Evolutionary conservation across 2,113 vertebrate species (phyloP).

Genomic region (Lophochroa leadbeateri): DNA sequence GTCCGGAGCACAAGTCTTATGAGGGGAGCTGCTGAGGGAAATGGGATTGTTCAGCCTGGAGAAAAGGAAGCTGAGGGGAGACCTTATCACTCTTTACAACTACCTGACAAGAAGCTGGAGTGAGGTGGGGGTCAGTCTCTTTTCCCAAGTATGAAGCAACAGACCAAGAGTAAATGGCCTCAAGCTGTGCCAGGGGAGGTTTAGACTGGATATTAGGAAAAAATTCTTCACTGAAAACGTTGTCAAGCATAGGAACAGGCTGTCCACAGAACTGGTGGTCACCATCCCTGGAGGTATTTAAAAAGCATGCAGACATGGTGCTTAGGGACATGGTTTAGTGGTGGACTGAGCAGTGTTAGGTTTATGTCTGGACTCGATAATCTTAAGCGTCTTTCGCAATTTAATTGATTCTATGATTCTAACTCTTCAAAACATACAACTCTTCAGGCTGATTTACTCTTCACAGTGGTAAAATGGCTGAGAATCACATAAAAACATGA

Average conservation of each 20-base stretch:
- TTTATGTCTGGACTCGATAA: accelerated
- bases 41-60: background rate
- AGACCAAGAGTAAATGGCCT: background rate
- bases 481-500: background rate
- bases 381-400: background rate
- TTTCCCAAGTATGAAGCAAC: accelerated
- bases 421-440: background rate
- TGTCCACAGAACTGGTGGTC: background rate
- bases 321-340: background rate
- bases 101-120: background rate
- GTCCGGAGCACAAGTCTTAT: background rate
- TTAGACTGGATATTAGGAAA: background rate
- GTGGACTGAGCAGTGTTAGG: background rate
- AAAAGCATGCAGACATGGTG: accelerated
- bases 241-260: background rate
- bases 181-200: background rate
- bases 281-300: background rate
- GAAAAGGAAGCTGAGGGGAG: background rate
- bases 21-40: background rate
- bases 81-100: accelerated
- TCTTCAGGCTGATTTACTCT: background rate
- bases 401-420: background rate
- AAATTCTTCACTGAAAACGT: background rate
- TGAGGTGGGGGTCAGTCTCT: background rate
- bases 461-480: background rate